Percentiles rank a stretch among this genome's conserved stretches.
Evolutionary conservation across 2,113 vertebrate genomes (phyloP).

Genomic region (Silurus meridionalis): DNA sequence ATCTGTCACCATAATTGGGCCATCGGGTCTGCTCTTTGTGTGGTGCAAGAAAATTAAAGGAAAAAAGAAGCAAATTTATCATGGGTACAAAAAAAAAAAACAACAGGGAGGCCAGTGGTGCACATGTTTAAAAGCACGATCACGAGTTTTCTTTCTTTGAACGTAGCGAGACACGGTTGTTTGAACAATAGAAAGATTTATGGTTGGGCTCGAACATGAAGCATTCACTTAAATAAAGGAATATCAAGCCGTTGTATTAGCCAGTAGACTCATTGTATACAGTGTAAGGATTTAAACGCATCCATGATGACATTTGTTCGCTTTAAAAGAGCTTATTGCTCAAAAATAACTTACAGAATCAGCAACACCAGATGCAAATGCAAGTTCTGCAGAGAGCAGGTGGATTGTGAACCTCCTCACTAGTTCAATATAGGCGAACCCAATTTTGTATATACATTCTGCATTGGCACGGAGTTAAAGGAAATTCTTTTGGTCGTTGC

Average conservation of each 20-base stretch:
- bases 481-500: slow-evolving; percentile 66
- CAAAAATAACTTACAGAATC: background rate
- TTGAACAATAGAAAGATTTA: slow-evolving; percentile 14
- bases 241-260: background rate
- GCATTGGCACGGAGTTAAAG: slow-evolving; percentile 36
- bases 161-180: slow-evolving; percentile 27
- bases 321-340: background rate
- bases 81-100: slow-evolving; percentile 29
- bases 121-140: slow-evolving; percentile 52
- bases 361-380: background rate
- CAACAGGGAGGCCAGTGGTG: slow-evolving; percentile 43
- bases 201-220: slow-evolving; percentile 8
- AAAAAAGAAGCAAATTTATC: slow-evolving; percentile 56
- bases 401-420: slow-evolving; percentile 30
- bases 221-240: background rate
- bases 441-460: slow-evolving; percentile 29
- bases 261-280: background rate
- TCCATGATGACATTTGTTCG: background rate
- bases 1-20: slow-evolving; percentile 60
- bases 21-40: slow-evolving; percentile 50
- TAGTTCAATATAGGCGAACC: background rate
- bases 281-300: background rate
- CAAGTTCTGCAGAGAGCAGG: slow-evolving; percentile 10
- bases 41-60: slow-evolving; percentile 43
- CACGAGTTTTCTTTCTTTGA: slow-evolving; percentile 56